Evolutionary conservation across 1,140 invertebrate genomes (phyloP).

Genomic region (Cryptotermes secundus): DNA sequence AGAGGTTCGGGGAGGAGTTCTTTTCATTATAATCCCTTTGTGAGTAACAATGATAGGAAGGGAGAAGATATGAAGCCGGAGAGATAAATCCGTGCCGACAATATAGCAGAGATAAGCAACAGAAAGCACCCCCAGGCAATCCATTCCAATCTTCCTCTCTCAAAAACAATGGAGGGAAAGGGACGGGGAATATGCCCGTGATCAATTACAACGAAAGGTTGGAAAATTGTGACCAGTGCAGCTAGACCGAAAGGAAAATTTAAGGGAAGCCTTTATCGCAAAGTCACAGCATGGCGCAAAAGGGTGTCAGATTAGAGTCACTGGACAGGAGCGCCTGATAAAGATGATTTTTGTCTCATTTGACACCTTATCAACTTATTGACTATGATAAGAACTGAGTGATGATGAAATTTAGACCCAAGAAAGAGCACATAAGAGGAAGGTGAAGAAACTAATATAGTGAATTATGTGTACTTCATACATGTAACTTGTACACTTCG

Average conservation of each 20-base stretch:
- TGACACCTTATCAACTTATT: no score
- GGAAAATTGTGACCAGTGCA: not conserved
- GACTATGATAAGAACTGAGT: no score
- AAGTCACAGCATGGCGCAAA: no score
- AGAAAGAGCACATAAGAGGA: no score
- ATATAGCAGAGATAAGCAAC: conserved; percentile 12
- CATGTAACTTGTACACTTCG: no score
- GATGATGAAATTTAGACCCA: no score
- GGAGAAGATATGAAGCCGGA: not conserved
- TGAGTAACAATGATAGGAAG: conserved; percentile 10
- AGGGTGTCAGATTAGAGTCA: no score
- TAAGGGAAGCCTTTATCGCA: not conserved
- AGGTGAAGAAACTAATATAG: no score
- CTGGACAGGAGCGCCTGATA: no score
- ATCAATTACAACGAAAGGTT: not conserved
- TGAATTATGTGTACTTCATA: no score
- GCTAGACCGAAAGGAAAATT: not conserved
- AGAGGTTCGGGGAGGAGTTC: not conserved
- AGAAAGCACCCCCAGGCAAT: not conserved
- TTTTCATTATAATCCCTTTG: not conserved
- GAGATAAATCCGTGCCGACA: not conserved
- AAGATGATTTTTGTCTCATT: no score
- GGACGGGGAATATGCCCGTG: not conserved
- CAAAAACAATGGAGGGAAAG: not conserved
- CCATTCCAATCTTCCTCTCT: conserved; percentile 4